A percentile compares a stretch with the other conserved stretches of the same genome.
These are phyloP conservation scores for Palythoa heliodiscus DNA, from an alignment of 92 coral and sea anemone genomes.

Conservation along the genomic window DNA sequence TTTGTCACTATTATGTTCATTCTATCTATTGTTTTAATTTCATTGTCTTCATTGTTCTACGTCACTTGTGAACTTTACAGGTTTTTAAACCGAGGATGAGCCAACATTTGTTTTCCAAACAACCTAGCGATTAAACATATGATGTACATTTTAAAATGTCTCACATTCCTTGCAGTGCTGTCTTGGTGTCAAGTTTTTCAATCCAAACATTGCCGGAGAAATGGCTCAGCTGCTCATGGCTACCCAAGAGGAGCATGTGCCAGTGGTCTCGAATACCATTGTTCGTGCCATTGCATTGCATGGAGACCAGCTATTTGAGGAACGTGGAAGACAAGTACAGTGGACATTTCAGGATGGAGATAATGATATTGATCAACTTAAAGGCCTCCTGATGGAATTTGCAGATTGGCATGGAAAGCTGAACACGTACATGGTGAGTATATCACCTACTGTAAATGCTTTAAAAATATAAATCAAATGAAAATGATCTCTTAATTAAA, in stretches of 20 bases:
- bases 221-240: constrained; percentile 66
- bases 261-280: background rate
- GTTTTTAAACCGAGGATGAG: too few species aligned
- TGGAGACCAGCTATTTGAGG: constrained; percentile 36
- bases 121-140: background rate
- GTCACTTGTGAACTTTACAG: too few species aligned
- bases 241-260: constrained; percentile 66
- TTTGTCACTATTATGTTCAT: too few species aligned
- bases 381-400: constrained; percentile 40
- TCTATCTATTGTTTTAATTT: too few species aligned
- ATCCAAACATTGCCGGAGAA: constrained; percentile 71
- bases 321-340: constrained; percentile 22
- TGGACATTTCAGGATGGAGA: constrained; percentile 53
- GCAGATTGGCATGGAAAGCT: constrained; percentile 48
- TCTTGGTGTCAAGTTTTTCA: constrained; percentile 60
- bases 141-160: background rate
- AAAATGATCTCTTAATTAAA: too few species aligned
- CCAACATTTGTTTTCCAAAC: background rate
- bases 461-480: background rate
- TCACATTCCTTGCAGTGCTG: constrained; percentile 55
- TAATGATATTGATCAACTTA: constrained; percentile 1
- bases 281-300: constrained; percentile 13
- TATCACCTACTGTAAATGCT: background rate
- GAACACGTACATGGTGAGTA: constrained; percentile 19
- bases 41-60: too few species aligned